Conservation (phyloP, 2,113 vertebrate species). For the Halcyon malimbica region DNA sequence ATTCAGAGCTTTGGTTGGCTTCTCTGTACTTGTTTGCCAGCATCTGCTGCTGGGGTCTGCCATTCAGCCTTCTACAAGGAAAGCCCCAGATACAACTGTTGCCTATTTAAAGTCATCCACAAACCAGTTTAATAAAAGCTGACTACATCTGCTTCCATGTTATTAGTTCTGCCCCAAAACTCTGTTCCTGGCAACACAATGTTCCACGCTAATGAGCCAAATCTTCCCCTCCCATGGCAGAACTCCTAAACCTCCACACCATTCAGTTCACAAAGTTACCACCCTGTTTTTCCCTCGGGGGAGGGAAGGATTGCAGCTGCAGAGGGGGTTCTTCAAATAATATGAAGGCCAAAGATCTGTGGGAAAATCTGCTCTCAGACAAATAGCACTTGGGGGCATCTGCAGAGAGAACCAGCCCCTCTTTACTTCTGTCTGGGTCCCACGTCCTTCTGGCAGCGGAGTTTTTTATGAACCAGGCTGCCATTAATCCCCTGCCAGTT, state of each 20-base stretch:
- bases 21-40: not conserved
- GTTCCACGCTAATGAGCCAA: constrained; percentile 70
- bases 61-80: not conserved
- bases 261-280: constrained; percentile 69
- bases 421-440: constrained; percentile 61
- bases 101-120: constrained; percentile 52
- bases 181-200: constrained; percentile 69
- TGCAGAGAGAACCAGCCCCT: constrained; percentile 58
- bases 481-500: constrained; percentile 62
- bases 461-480: constrained; percentile 49
- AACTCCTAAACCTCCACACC: constrained; percentile 67
- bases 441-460: constrained; percentile 48
- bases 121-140: constrained; percentile 74
- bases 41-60: not conserved
- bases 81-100: constrained; percentile 30
- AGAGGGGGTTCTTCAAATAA: constrained; percentile 70
- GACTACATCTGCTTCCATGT: constrained; percentile 69
- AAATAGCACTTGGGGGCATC: constrained; percentile 66
- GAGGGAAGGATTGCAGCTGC: constrained; percentile 67
- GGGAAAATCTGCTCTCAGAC: constrained; percentile 70
- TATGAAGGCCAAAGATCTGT: constrained; percentile 62
- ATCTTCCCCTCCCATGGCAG: constrained; percentile 69
- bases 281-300: constrained; percentile 65
- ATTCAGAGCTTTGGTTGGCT: not conserved
- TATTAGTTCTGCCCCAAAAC: constrained; percentile 72